These are phyloP conservation scores for Pedionomus torquatus DNA, from an alignment of 2,113 vertebrate species.

Conservation along the genomic window DNA sequence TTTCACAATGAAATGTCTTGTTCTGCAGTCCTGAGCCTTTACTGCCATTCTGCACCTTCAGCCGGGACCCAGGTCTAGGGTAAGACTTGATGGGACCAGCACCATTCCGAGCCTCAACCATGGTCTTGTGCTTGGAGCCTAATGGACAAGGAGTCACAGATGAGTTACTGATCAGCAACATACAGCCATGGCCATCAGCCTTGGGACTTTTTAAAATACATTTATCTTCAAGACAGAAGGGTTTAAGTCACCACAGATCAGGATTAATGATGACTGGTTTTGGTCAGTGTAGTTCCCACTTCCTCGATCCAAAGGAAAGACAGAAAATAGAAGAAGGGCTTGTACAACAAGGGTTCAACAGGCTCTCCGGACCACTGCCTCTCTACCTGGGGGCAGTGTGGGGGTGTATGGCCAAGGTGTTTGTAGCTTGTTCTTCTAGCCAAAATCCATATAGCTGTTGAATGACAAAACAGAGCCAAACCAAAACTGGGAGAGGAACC, in stretches of 20 bases:
- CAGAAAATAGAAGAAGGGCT: background rate
- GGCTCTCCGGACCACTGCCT: background rate
- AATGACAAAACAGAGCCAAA: background rate
- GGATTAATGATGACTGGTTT: background rate
- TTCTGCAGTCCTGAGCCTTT: slow-evolving; percentile 96
- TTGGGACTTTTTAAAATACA: background rate
- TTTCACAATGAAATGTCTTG: slow-evolving; percentile 98
- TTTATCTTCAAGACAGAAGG: background rate
- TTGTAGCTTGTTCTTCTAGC: background rate
- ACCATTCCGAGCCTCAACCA: slow-evolving; percentile 94
- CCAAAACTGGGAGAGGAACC: background rate
- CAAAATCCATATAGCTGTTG: background rate
- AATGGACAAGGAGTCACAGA: background rate
- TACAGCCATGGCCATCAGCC: background rate
- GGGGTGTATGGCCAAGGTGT: background rate
- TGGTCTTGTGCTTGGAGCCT: slow-evolving; percentile 99
- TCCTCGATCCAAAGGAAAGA: background rate
- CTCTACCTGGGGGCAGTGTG: background rate
- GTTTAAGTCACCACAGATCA: background rate
- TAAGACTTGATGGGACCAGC: slow-evolving; percentile 96
- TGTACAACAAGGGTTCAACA: background rate
- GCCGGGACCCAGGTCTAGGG: slow-evolving; percentile 89
- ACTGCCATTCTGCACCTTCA: slow-evolving; percentile 82
- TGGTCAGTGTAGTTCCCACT: background rate
- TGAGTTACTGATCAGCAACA: background rate